Base-by-base conservation (phyloP, 2,113 vertebrate genomes). In the Microcebus jonahi region DNA sequence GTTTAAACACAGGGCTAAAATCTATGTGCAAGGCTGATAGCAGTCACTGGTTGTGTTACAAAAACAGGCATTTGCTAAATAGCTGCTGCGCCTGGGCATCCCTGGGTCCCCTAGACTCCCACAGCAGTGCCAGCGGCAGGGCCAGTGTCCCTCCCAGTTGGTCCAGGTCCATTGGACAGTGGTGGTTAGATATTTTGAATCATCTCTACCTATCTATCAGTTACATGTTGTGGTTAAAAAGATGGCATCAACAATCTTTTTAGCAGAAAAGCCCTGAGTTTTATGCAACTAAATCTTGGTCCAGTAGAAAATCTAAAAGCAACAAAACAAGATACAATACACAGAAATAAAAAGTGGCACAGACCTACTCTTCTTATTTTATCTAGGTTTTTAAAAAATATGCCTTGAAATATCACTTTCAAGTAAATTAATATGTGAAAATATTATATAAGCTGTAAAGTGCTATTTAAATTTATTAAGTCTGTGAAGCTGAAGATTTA, bases 241-340 rank as follows among this genome's bases (percentile, higher is more conserved):
- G 13, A 63, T 70, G 23, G 18, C 65, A 65, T 25, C 29, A 84
- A 6, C 55, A 29, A 20, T 76, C 31, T 75, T 65, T 83, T 80
- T 87, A 92, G 55, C 48, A 87, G 71, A 63, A 89, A 67, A 67
- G 42, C 23, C 42, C 34, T 85, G 29, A 39, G n/a, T 79, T 86
- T 76, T 93, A 36, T 76, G 63, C 34, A 50, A 1, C 77, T 90
- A 88, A 96, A 53, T 75, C 63, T 95, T 79, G 92, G 61, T 67
- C 29, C 23, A 75, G n/a, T 59, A 90, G 71, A 95, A 95, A 76
- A 86, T 71, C 14, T 94, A 61, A 45, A 94, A 67, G 82, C 65
- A 90, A 71, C 36, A 80, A 76, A 90, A 53, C 27, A 83, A 80
- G 84, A 48, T 80, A 57, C n/a, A 29, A 89, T 65, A 89, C 36